Evolutionary conservation across 2,888 invertebrate species (phyloP), one percentile per base, ranked within the genome.

Genomic region (Drosophila neotestacea): DNA sequence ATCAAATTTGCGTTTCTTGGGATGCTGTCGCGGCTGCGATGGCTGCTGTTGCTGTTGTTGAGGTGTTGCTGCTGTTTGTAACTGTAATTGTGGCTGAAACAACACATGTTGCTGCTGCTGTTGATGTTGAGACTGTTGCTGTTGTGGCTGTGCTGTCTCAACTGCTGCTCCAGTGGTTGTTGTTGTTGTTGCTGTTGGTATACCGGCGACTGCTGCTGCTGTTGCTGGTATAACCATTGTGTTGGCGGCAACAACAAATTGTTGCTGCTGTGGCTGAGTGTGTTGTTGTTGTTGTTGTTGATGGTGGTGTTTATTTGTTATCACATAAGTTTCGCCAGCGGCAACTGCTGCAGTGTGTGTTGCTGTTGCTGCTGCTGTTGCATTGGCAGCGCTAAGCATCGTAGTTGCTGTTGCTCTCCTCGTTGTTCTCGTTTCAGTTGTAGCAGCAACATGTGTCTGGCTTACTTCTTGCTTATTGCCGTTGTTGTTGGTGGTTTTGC

Each of bases 31-130:
- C 75, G 92, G 92, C 94, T 71, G 95, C 94, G 65, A 93, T 92
- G 61, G 93, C 32, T 76, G 92, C 48, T 73, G 77, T 44, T 82
- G 79, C 56, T 73, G 79, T 62, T 58, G 58, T 52, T 98, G 95
- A 76, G 88, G 92, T 96, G 97, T 77, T 82, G 86, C 58, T 79
- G 82, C 75, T 84, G 89, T 73, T 68, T 83, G 84, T 62, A 90
- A 76, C 52, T 90, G 90, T 46, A 90, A 77, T 60, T 90, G 90
- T 42, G 81, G 87, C 64, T 85, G 90, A 42, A 89, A 88, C 62
- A 87, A 74, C 46, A 74, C 79, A 67, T 98, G 94, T 93, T 98
- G 98, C 93, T 98, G 98, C 58, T 98, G 98, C 88, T 97, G 95
- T 92, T 84, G 94, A 92, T 73, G 58, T 70, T 69, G 76, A 56